These are phyloP conservation scores for Orthosia gothica DNA, from an alignment of 2,888 invertebrate genomes.

Conservation along the genomic window DNA sequence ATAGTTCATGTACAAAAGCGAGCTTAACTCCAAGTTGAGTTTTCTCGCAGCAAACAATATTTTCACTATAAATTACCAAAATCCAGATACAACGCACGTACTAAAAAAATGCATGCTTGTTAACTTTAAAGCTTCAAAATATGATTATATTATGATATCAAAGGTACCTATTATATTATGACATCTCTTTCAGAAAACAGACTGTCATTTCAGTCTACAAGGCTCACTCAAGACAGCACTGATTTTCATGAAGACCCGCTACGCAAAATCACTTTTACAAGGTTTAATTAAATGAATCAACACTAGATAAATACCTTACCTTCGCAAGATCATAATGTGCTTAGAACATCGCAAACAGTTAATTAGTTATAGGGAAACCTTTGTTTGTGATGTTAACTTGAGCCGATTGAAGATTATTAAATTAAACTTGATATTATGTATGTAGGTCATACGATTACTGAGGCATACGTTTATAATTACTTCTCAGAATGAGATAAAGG, in stretches of 20 bases:
- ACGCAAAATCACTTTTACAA: constrained; percentile 4
- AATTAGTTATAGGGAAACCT: constrained; percentile 50
- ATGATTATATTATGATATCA: no score
- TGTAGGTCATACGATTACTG: constrained; percentile 9
- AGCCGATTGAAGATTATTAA: constrained; percentile 46
- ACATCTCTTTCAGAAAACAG: not conserved
- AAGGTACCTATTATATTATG: no score
- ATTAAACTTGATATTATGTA: constrained; percentile 26
- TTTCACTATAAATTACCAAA: no score
- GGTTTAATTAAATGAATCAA: constrained; percentile 31
- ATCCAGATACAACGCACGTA: no score
- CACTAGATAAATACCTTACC: constrained; percentile 25
- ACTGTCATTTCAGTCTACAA: not conserved
- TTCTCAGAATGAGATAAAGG: not conserved
- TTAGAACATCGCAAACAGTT: constrained; percentile 42
- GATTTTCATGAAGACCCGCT: not conserved
- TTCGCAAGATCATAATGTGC: constrained; percentile 18
- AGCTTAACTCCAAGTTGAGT: no score
- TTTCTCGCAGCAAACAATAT: no score
- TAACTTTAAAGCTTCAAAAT: no score
- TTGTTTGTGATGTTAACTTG: constrained; percentile 52
- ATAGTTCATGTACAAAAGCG: no score
- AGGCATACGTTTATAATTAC: constrained; percentile 16
- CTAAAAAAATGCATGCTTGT: no score
- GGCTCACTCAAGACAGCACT: not conserved